Evolutionary conservation across 1,140 invertebrate genomes (phyloP).

Genomic region (Calephelis nemesis): DNA sequence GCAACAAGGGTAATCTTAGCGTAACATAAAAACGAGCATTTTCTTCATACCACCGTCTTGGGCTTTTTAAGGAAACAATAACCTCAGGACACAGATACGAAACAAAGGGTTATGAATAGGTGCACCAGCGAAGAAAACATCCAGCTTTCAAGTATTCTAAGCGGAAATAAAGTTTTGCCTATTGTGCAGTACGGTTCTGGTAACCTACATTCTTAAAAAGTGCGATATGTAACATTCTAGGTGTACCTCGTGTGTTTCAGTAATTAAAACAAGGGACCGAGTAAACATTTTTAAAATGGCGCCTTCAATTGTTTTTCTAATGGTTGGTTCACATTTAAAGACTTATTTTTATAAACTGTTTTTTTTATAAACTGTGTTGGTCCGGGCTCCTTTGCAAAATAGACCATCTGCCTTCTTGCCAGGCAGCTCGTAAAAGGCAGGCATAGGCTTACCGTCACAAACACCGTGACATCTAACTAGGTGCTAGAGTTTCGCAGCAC

Average conservation of each 20-base stretch:
- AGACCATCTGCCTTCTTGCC: too few relatives aligned
- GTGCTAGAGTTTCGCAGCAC: too few relatives aligned
- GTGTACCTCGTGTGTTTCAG: neutral
- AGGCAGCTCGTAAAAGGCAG: too few relatives aligned
- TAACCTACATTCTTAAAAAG: constrained; percentile 3
- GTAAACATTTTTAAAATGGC: neutral
- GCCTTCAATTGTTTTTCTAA: neutral
- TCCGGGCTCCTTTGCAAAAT: too few relatives aligned
- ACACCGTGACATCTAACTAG: too few relatives aligned
- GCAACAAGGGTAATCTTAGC: neutral
- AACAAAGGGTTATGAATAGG: constrained; percentile 12
- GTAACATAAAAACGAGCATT: constrained; percentile 4
- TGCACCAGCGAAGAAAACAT: constrained; percentile 9
- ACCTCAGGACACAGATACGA: constrained; percentile 8
- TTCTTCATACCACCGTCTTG: constrained; percentile 1
- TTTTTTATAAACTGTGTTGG: neutral
- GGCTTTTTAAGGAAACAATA: constrained; percentile 3
- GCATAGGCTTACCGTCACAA: too few relatives aligned
- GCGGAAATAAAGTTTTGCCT: constrained; percentile 15
- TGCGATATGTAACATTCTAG: constrained; percentile 1
- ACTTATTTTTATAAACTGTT: neutral
- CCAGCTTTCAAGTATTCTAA: constrained; percentile 3
- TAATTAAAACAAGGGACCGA: constrained; percentile 1
- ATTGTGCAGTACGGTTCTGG: neutral
- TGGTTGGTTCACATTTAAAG: too few relatives aligned